Evolutionary conservation across 2,113 vertebrate genomes (phyloP), one percentile per base, ranked within the genome.

Genomic region (Aspidoscelis tigris): DNA sequence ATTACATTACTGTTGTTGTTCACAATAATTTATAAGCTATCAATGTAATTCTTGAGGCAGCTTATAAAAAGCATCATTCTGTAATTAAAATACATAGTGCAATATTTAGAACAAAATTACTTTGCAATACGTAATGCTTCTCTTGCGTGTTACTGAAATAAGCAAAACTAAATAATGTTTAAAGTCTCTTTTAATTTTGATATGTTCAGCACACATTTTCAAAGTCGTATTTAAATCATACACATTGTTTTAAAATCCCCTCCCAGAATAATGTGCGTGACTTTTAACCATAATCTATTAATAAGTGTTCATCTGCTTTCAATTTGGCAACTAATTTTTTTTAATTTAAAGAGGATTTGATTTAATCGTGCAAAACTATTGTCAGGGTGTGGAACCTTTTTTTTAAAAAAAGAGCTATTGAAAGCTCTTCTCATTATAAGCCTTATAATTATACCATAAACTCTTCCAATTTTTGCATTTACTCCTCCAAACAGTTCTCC

Each of bases 371-470:
- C 91, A 92, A 93, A 88, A 86, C 71, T 78, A 50, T 85, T 92
- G 84, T 47, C 65, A 74, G 81, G 81, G 81, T 69, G 82, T 72
- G 87, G 88, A 91, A 89, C 77, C 87, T 89, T 66, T 82, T 66
- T 88, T 69, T 92, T 87, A 78, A 86, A 84, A 91, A 86, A 85
- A 71, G 55, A 26, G 78, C 81, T 91, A 90, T 89, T 87, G 89
- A 81, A 93, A 89, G 90, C 21, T 88, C 75, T 84, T 75, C 64
- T 1, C 50, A 83, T 90, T 90, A 91, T 70, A 94, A 93, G 92
- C 91, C 92, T 89, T 91, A 92, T 80, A 74, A 92, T 92, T 91
- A 93, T 81, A 79, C 92, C 90, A 93, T 90, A 86, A 85, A 90
- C 85, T 86, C 88, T 81, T 81, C 55, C 90, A 82, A 43, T 77